phyloP scores from a whole-genome alignment of 2,888 invertebrate genomes.

The Polylopha cassiicola region DNA sequence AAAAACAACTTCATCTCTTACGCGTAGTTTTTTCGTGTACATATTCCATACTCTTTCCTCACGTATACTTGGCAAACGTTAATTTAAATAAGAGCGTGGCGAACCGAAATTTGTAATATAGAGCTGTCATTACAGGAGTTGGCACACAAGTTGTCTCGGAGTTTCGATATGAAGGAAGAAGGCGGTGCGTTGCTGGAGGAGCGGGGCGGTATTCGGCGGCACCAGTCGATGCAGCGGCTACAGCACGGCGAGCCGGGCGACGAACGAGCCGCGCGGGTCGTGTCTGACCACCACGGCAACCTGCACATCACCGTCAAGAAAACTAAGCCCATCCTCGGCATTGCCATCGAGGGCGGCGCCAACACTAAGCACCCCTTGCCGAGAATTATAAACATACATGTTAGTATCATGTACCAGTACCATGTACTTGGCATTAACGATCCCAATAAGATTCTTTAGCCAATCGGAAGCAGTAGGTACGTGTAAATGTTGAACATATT shows the following conservation, averaged over 20 bases:
- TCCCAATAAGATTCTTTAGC: too few relatives aligned
- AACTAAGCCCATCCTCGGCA: slow-evolving; percentile 95
- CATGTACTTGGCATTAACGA: too few relatives aligned
- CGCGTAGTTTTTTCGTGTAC: slow-evolving; percentile 22
- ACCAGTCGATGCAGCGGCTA: slow-evolving; percentile 87
- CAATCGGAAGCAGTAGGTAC: too few relatives aligned
- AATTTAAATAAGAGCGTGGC: slow-evolving; percentile 16
- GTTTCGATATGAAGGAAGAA: slow-evolving; percentile 93
- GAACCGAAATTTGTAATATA: slow-evolving; percentile 17
- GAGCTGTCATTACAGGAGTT: slow-evolving; percentile 80
- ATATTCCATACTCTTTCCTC: slow-evolving; percentile 21
- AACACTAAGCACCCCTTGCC: slow-evolving; percentile 97
- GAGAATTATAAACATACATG: slow-evolving; percentile 97
- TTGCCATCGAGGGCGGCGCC: slow-evolving; percentile 98
- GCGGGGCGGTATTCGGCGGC: slow-evolving; percentile 81
- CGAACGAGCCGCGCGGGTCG: slow-evolving; percentile 79
- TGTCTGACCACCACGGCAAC: slow-evolving; percentile 91
- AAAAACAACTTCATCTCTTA: slow-evolving; percentile 13
- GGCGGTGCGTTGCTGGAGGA: slow-evolving; percentile 83
- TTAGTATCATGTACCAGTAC: slow-evolving; percentile 64
- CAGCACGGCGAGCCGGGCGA: slow-evolving; percentile 78
- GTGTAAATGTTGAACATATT: neutral
- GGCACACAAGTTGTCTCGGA: slow-evolving; percentile 90
- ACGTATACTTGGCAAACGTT: slow-evolving; percentile 27
- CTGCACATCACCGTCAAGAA: slow-evolving; percentile 93